A percentile compares a stretch with the other conserved stretches of the same genome.
These are phyloP conservation scores for Melieria picta DNA, from an alignment of 2,888 invertebrate genomes.

Conservation along the genomic window DNA sequence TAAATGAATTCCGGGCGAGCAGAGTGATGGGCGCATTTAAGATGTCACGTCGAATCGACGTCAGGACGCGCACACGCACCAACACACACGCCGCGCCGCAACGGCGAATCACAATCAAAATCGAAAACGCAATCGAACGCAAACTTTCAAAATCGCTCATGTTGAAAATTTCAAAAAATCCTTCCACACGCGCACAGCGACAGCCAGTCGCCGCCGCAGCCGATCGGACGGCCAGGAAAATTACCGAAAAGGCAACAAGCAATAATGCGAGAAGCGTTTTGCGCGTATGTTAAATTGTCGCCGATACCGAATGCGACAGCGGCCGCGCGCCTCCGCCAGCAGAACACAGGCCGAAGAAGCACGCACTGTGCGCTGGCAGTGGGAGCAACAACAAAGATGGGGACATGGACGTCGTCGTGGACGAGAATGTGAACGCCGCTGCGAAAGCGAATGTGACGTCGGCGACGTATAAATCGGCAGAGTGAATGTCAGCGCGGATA, in stretches of 20 bases:
- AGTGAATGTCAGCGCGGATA: slow-evolving; percentile 36
- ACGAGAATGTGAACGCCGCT: background rate
- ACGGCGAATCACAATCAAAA: slow-evolving; percentile 41
- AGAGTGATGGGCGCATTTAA: slow-evolving; percentile 63
- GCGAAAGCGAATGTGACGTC: background rate
- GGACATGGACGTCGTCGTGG: too few relatives aligned
- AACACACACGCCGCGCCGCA: slow-evolving; percentile 46
- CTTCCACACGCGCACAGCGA: background rate
- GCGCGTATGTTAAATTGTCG: slow-evolving; percentile 8
- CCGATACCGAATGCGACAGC: slow-evolving; percentile 6
- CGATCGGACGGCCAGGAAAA: slow-evolving; percentile 40
- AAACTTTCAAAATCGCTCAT: slow-evolving; percentile 40
- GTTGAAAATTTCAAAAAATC: slow-evolving; percentile 40
- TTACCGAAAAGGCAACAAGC: slow-evolving; percentile 35
- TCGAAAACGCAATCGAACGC: slow-evolving; percentile 32
- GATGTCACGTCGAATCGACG: slow-evolving; percentile 60
- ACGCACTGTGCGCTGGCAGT: background rate
- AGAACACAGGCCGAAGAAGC: background rate
- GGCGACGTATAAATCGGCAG: slow-evolving; percentile 17
- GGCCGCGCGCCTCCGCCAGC: background rate
- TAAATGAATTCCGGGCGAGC: slow-evolving; percentile 53
- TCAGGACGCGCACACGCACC: slow-evolving; percentile 30
- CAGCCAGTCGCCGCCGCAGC: slow-evolving; percentile 18
- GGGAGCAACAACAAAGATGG: background rate
- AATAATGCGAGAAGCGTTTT: slow-evolving; percentile 13